Percentiles rank a stretch among this genome's conserved stretches.
phyloP scores from a whole-genome alignment of 2,113 vertebrate genomes.

The Chaetops frenatus region DNA sequence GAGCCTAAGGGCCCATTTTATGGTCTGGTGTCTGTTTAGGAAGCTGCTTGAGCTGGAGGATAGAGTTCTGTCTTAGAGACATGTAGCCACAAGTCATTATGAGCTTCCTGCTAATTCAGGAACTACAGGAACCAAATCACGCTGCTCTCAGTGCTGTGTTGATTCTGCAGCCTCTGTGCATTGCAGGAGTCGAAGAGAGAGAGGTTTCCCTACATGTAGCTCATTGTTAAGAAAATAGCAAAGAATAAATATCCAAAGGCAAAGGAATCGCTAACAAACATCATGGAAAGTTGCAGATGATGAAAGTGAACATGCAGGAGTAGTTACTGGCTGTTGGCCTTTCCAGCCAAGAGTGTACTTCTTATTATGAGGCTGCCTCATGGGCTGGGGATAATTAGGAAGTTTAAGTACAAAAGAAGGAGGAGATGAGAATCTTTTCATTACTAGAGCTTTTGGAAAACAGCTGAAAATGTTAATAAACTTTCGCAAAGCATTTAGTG shows the following conservation, averaged over 20 bases:
- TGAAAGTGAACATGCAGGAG: not conserved
- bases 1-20: not conserved
- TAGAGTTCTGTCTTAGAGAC: not conserved
- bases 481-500: not conserved
- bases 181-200: not conserved
- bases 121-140: not conserved
- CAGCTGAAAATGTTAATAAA: not conserved
- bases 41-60: not conserved
- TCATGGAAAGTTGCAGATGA: not conserved
- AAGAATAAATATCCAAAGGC: not conserved
- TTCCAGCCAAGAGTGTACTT: not conserved
- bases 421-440: not conserved
- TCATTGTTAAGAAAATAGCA: not conserved
- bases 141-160: not conserved
- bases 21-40: not conserved
- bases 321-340: not conserved
- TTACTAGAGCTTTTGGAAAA: not conserved
- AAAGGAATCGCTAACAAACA: not conserved
- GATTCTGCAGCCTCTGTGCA: not conserved
- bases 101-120: slow-evolving; percentile 1
- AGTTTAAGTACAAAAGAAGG: not conserved
- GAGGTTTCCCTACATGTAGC: not conserved
- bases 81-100: not conserved
- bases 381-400: not conserved
- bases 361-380: not conserved